Evolutionary conservation across 2,888 invertebrate genomes (phyloP).

Genomic region (Drosophila setosimentum): DNA sequence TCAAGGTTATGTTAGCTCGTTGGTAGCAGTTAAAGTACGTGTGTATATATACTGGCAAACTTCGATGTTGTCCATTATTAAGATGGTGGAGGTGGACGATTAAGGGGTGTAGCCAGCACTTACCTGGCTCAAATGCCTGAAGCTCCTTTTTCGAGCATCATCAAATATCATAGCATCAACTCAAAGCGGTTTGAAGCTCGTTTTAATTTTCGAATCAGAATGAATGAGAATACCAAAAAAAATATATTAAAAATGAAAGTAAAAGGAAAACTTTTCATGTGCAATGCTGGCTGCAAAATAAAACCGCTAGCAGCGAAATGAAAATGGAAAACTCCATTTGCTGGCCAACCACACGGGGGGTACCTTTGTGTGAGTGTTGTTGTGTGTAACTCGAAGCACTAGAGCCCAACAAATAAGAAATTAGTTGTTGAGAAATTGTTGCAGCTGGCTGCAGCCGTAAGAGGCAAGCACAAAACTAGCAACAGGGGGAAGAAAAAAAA

Average conservation of each 20-base stretch:
- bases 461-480: conserved; percentile 46
- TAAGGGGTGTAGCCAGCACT: background rate
- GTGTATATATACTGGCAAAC: conserved; percentile 38
- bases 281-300: conserved; percentile 66
- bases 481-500: conserved; percentile 58
- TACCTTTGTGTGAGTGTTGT: conserved; percentile 14
- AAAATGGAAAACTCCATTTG: conserved; percentile 72
- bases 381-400: conserved; percentile 44
- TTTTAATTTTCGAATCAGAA: conserved; percentile 49
- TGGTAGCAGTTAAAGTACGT: conserved; percentile 39
- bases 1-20: conserved; percentile 45
- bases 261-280: conserved; percentile 66
- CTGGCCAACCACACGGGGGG: conserved; percentile 35
- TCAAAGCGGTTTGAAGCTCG: conserved; percentile 9
- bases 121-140: conserved; percentile 14
- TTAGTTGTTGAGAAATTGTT: conserved; percentile 78
- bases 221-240: conserved; percentile 61
- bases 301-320: conserved; percentile 59
- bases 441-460: conserved; percentile 64
- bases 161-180: conserved; percentile 34
- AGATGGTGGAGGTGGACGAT: background rate
- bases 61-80: conserved; percentile 40
- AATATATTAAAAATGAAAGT: conserved; percentile 52
- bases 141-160: conserved; percentile 31
- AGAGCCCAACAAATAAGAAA: conserved; percentile 80